Evolutionary conservation across 2,888 invertebrate species (phyloP).

Genomic region (Autographa pulchrina): DNA sequence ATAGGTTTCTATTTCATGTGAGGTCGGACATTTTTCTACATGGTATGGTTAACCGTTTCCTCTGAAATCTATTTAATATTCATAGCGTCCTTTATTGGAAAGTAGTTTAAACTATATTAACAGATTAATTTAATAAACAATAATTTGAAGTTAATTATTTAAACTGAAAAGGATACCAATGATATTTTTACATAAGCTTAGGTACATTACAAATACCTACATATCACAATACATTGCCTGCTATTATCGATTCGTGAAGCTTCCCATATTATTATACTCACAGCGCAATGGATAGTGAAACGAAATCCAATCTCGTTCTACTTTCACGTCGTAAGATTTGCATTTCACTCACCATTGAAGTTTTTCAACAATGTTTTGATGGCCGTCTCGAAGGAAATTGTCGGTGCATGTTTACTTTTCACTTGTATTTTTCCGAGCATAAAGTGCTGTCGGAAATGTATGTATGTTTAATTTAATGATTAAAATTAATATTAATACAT

Average conservation of each 20-base stretch:
- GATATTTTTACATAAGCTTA: too few relatives aligned
- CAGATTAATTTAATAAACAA: too few relatives aligned
- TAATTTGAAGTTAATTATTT: too few relatives aligned
- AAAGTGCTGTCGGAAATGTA: background rate
- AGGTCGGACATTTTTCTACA: too few relatives aligned
- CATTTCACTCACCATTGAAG: slow-evolving; percentile 11
- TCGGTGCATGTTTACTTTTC: background rate
- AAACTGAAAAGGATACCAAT: too few relatives aligned
- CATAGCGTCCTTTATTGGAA: too few relatives aligned
- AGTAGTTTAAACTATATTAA: too few relatives aligned
- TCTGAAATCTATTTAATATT: too few relatives aligned
- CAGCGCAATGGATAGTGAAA: slow-evolving; percentile 13
- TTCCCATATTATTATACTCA: background rate
- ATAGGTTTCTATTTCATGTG: background rate
- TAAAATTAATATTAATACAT: background rate
- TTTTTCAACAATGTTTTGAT: slow-evolving; percentile 9
- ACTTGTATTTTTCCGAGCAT: background rate
- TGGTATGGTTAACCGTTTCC: too few relatives aligned
- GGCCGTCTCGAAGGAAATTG: slow-evolving; percentile 6
- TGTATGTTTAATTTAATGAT: background rate
- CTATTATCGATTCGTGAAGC: background rate
- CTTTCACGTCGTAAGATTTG: slow-evolving; percentile 8
- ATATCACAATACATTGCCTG: background rate
- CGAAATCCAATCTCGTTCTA: slow-evolving; percentile 5
- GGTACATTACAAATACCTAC: too few relatives aligned